Evolutionary conservation across 2,797 vertebrate genomes (phyloP).

Genomic region (Valencia hispanica): DNA sequence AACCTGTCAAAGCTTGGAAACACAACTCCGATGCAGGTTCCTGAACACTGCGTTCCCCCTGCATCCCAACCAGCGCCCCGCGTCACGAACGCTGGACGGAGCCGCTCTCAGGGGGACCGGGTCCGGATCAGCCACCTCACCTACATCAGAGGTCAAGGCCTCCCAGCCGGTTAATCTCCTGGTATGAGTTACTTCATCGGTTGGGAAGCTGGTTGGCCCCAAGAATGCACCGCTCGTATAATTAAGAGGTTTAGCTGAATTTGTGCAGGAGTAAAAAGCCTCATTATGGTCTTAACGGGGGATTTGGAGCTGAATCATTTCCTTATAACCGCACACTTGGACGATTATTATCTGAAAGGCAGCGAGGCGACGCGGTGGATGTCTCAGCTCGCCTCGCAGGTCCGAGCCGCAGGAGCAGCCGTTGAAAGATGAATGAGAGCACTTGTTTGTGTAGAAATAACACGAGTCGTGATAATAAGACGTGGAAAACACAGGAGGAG

Average conservation of each 20-base stretch:
- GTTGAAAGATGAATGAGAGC: slow-evolving; percentile 51
- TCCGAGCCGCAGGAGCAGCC: slow-evolving; percentile 16
- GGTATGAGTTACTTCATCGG: slow-evolving; percentile 77
- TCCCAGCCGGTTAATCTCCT: slow-evolving; percentile 66
- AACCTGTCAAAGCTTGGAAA: slow-evolving; percentile 25
- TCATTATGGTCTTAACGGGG: slow-evolving; percentile 64
- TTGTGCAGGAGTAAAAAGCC: slow-evolving; percentile 60
- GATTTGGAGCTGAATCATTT: slow-evolving; percentile 66
- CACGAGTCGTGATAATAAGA: slow-evolving; percentile 26
- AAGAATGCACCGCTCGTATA: slow-evolving; percentile 60
- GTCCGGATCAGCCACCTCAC: slow-evolving; percentile 14
- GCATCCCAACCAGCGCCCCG: too few relatives aligned
- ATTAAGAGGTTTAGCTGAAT: slow-evolving; percentile 75
- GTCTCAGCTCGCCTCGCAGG: slow-evolving; percentile 5
- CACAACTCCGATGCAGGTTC: slow-evolving; percentile 14
- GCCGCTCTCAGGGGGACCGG: neutral
- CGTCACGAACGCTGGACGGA: too few relatives aligned
- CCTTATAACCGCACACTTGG: slow-evolving; percentile 47
- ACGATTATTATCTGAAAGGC: slow-evolving; percentile 35
- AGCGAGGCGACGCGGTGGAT: neutral
- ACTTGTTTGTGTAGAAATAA: slow-evolving; percentile 44
- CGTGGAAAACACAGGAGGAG: slow-evolving; percentile 8
- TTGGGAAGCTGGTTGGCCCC: slow-evolving; percentile 54
- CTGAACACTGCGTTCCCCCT: slow-evolving; percentile 13
- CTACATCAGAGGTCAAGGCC: slow-evolving; percentile 51